Percentiles rank a stretch among this genome's conserved stretches.
phyloP scores from a whole-genome alignment of 2,888 invertebrate species.

The Bombyx huttoni region DNA sequence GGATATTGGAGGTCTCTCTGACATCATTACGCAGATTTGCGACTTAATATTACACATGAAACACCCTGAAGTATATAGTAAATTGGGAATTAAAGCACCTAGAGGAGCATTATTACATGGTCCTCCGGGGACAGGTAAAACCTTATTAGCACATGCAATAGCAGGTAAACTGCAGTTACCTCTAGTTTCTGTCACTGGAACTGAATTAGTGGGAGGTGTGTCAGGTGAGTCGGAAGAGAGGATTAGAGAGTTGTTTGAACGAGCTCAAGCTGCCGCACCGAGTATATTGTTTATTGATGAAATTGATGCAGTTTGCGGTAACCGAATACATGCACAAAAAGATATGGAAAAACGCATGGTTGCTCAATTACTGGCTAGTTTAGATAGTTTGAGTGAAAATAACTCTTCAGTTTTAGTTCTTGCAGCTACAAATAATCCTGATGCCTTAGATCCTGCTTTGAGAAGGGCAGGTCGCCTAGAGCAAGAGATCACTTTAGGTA shows the following conservation, averaged over 20 bases:
- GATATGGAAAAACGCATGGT: constrained; percentile 98
- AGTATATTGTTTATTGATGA: constrained; percentile 96
- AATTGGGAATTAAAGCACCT: constrained; percentile 88
- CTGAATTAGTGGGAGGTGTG: constrained; percentile 93
- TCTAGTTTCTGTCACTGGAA: constrained; percentile 88
- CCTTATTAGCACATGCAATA: constrained; percentile 84
- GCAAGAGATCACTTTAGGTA: constrained; percentile 93
- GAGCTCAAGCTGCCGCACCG: constrained; percentile 81
- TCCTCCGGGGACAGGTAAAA: constrained; percentile 96
- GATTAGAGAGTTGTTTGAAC: constrained; percentile 91
- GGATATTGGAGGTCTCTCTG: constrained; percentile 87
- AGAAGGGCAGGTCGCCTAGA: constrained; percentile 94
- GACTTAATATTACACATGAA: constrained; percentile 87
- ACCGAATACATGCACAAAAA: constrained; percentile 89
- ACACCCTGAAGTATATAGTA: constrained; percentile 90
- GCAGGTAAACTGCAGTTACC: constrained; percentile 90
- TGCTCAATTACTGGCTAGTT: constrained; percentile 88
- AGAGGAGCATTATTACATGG: constrained; percentile 94
- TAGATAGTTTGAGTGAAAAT: constrained; percentile 80
- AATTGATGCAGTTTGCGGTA: constrained; percentile 95
- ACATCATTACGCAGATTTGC: constrained; percentile 78
- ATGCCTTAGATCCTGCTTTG: constrained; percentile 92
- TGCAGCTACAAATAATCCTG: constrained; percentile 96
- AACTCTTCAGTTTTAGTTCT: constrained; percentile 83
- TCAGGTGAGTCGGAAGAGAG: constrained; percentile 97